Evolutionary conservation across 2,888 invertebrate species (phyloP).

Genomic region (Tanytarsus gracilentus): DNA sequence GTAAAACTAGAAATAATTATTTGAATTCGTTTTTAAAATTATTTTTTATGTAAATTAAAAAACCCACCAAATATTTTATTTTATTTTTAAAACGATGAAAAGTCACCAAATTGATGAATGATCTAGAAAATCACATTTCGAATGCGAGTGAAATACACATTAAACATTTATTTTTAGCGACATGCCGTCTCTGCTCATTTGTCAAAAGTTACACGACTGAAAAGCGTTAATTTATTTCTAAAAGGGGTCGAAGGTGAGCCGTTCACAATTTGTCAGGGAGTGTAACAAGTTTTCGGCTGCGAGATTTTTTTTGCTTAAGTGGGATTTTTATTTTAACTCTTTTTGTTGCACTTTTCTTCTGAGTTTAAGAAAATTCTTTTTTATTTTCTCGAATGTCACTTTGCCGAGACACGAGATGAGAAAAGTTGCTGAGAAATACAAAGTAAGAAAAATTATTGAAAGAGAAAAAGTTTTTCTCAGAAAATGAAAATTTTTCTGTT

Average conservation of each 20-base stretch:
- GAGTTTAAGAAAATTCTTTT: no score
- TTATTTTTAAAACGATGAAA: not conserved
- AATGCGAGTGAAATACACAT: not conserved
- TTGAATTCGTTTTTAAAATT: no score
- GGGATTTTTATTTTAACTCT: conserved; percentile 5
- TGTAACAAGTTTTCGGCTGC: conserved; percentile 6
- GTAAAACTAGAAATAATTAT: no score
- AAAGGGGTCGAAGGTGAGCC: conserved; percentile 6
- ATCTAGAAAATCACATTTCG: conserved; percentile 4
- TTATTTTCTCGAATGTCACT: no score
- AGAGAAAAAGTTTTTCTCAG: no score
- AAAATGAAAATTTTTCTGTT: no score
- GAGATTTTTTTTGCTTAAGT: no score
- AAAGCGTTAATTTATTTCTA: conserved; percentile 1
- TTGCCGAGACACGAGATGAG: no score
- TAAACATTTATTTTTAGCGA: not conserved
- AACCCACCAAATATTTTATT: not conserved
- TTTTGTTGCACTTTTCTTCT: not conserved
- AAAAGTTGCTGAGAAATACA: no score
- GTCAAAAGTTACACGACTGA: not conserved
- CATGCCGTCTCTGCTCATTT: not conserved
- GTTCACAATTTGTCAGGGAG: conserved; percentile 1
- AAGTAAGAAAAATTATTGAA: no score
- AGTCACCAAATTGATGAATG: not conserved
- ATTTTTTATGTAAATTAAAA: not conserved